Conservation (phyloP, 1,140 invertebrate genomes). For the Mizuhopecten yessoensis region DNA sequence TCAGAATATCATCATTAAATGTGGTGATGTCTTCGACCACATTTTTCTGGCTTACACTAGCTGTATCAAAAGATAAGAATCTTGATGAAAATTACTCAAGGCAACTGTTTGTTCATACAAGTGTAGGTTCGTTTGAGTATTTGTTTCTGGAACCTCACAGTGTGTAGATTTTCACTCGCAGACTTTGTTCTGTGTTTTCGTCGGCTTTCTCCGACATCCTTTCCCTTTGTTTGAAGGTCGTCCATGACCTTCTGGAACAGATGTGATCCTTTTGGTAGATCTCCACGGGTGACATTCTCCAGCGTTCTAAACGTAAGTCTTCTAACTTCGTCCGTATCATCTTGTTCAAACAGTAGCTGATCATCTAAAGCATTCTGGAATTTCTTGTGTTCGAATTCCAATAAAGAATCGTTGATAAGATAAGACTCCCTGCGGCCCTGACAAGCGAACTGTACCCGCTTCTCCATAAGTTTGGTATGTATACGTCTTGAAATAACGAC, state of each 20-base stretch:
- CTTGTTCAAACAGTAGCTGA: neutral
- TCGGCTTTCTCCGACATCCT: neutral
- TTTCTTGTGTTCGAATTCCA: constrained; percentile 33
- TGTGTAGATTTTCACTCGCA: neutral
- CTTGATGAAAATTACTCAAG: neutral
- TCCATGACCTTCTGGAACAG: constrained; percentile 9
- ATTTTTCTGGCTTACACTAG: too few species aligned
- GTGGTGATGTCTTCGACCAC: too few species aligned
- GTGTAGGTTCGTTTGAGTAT: neutral
- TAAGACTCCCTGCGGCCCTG: neutral
- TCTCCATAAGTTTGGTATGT: neutral
- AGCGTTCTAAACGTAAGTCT: neutral
- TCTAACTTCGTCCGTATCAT: neutral
- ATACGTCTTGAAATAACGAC: neutral
- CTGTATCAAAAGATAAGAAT: neutral
- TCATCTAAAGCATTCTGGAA: constrained; percentile 24
- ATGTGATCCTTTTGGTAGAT: neutral
- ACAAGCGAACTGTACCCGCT: neutral
- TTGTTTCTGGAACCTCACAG: neutral
- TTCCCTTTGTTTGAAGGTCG: neutral
- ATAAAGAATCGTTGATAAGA: neutral
- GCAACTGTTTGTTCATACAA: neutral
- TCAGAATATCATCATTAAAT: too few species aligned
- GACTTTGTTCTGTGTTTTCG: neutral
- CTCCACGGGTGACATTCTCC: neutral